Evolutionary conservation across 1,140 invertebrate species (phyloP).

Genomic region (Dinothrombium tinctorium): DNA sequence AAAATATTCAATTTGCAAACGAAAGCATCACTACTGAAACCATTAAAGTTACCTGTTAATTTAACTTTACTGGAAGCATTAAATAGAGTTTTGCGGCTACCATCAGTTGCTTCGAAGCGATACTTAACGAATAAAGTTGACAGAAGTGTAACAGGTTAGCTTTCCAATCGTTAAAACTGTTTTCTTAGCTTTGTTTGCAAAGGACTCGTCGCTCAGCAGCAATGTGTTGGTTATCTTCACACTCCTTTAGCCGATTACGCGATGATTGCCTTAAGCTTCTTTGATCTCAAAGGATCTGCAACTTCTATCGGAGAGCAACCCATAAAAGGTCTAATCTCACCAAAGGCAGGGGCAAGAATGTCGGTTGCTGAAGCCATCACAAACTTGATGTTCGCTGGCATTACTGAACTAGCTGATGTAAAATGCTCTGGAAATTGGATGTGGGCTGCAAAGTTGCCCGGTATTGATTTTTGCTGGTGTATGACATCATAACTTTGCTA

Average conservation of each 20-base stretch:
- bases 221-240: conserved; percentile 87
- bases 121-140: conserved; percentile 88
- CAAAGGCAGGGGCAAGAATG: conserved; percentile 64
- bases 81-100: conserved; percentile 54
- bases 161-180: not conserved
- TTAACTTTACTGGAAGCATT: conserved; percentile 20
- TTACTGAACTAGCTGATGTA: conserved; percentile 33
- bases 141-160: conserved; percentile 64
- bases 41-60: conserved; percentile 2
- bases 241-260: conserved; percentile 83
- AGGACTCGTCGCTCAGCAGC: conserved; percentile 40
- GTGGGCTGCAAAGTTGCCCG: conserved; percentile 86
- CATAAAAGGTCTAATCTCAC: conserved; percentile 62
- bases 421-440: conserved; percentile 98
- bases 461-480: too few species aligned
- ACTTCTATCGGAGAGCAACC: conserved; percentile 91
- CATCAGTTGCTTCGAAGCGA: conserved; percentile 77
- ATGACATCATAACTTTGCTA: too few species aligned
- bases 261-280: conserved; percentile 55
- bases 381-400: conserved; percentile 57
- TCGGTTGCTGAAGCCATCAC: conserved; percentile 76
- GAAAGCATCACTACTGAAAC: conserved; percentile 4
- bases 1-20: conserved; percentile 29
- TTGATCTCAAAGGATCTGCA: conserved; percentile 40
- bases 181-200: not conserved